phyloP scores from a whole-genome alignment of 2,888 invertebrate genomes.

The Scotopteryx bipunctaria region DNA sequence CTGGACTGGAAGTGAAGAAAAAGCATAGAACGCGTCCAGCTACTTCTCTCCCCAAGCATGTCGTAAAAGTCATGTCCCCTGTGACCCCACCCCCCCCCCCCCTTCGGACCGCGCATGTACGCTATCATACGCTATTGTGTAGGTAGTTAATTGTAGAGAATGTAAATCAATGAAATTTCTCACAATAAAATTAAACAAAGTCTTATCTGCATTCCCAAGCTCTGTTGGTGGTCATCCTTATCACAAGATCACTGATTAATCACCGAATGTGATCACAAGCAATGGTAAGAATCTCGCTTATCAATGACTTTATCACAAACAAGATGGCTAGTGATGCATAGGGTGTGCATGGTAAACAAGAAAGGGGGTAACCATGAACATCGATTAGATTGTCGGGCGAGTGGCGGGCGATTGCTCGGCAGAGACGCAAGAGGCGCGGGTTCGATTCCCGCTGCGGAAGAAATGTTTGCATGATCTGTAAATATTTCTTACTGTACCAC shows the following conservation, averaged over 20 bases:
- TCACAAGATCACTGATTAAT: slow-evolving; percentile 65
- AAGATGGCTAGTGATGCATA: slow-evolving; percentile 38
- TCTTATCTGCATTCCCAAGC: slow-evolving; percentile 38
- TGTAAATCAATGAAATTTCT: background rate
- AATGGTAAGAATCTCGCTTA: slow-evolving; percentile 52
- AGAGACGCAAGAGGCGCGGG: too few species aligned
- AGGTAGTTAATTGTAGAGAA: background rate
- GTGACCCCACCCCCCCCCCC: too few species aligned
- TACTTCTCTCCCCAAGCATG: too few species aligned
- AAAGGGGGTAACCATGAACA: background rate
- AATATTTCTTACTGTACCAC: too few species aligned
- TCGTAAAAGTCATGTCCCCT: too few species aligned
- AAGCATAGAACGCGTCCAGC: too few species aligned
- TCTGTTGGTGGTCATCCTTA: slow-evolving; percentile 63
- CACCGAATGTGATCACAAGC: slow-evolving; percentile 57
- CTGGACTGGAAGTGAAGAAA: too few species aligned
- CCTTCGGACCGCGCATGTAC: too few species aligned
- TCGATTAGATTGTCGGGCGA: too few species aligned
- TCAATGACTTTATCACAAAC: slow-evolving; percentile 46
- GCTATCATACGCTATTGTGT: background rate
- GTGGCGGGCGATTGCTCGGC: too few species aligned
- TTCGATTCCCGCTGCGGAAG: too few species aligned
- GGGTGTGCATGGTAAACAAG: background rate
- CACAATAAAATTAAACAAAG: slow-evolving; percentile 6
- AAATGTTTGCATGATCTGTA: too few species aligned